Evolutionary conservation across 2,888 invertebrate genomes (phyloP).

Genomic region (Caenorhabditis virilis): DNA sequence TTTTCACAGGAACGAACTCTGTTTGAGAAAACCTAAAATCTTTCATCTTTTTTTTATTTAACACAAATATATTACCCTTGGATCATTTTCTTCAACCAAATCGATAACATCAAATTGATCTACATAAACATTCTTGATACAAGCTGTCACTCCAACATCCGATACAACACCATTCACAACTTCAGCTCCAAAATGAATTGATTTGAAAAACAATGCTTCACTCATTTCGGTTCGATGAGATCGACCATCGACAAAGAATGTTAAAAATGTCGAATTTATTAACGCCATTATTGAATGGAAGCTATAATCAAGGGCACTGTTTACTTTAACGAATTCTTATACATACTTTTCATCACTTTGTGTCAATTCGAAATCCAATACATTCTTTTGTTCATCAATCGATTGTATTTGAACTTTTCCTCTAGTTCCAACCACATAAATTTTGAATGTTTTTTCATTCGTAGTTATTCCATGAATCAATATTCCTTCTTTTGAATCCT

Average conservation of each 20-base stretch:
- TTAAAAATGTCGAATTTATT: constrained; percentile 12
- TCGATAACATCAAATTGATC: constrained; percentile 51
- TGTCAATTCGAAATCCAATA: constrained; percentile 33
- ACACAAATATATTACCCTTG: constrained; percentile 18
- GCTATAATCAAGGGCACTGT: too few relatives aligned
- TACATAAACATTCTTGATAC: constrained; percentile 43
- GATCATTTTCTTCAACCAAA: constrained; percentile 26
- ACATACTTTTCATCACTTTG: constrained; percentile 5
- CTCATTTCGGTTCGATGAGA: constrained; percentile 6
- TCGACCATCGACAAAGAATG: constrained; percentile 22
- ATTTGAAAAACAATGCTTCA: constrained; percentile 13
- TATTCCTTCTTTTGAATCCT: constrained; percentile 41
- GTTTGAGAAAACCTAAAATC: constrained; percentile 9
- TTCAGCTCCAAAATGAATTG: constrained; percentile 37
- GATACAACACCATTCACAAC: constrained; percentile 24
- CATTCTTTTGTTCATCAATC: constrained; percentile 6
- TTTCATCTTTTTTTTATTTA: too few relatives aligned
- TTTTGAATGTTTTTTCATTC: constrained; percentile 17
- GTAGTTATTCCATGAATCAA: constrained; percentile 31
- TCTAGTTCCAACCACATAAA: constrained; percentile 39
- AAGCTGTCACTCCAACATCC: constrained; percentile 48
- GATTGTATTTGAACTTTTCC: constrained; percentile 31
- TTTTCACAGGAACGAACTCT: constrained; percentile 13
- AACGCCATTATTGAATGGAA: constrained; percentile 31
- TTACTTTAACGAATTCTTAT: too few relatives aligned